A percentile compares a stretch with the other conserved stretches of the same genome.
Conservation (phyloP, 2,888 invertebrate species). For the Agrotis exclamationis region DNA sequence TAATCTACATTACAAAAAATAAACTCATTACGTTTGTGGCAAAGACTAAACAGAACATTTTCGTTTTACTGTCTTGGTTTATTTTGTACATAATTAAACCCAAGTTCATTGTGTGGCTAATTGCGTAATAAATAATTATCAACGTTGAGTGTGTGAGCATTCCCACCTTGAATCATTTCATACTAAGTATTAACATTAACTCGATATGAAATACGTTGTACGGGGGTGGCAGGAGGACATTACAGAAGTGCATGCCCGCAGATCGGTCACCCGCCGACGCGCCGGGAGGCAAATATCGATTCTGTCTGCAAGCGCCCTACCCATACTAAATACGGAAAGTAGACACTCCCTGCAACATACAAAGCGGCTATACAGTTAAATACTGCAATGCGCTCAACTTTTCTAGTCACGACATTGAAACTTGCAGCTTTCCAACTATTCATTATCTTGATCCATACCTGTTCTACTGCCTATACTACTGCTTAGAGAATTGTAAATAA, state of each 20-base stretch:
- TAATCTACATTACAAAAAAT: constrained; percentile 3
- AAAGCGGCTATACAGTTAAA: constrained; percentile 68
- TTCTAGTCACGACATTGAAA: constrained; percentile 80
- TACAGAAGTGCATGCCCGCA: constrained; percentile 77
- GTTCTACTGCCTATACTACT: constrained; percentile 53
- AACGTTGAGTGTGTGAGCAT: constrained; percentile 11
- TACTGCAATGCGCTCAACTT: constrained; percentile 79
- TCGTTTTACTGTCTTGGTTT: constrained; percentile 19
- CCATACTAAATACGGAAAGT: constrained; percentile 80
- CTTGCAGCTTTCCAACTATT: constrained; percentile 77
- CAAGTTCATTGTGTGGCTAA: constrained; percentile 32
- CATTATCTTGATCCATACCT: constrained; percentile 72
- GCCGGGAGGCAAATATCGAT: constrained; percentile 83
- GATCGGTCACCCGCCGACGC: constrained; percentile 75
- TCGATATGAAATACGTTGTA: background rate
- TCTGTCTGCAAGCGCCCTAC: constrained; percentile 83
- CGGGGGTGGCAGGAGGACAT: constrained; percentile 59
- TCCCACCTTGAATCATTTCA: constrained; percentile 4
- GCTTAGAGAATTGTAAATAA: constrained; percentile 65
- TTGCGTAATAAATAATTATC: constrained; percentile 12
- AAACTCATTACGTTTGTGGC: background rate
- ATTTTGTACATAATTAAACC: constrained; percentile 31
- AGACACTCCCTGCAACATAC: constrained; percentile 71
- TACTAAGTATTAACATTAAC: constrained; percentile 7
- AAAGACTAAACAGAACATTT: constrained; percentile 9